Evolutionary conservation across 92 coral and sea anemone genomes (phyloP).

Genomic region (Phenganax stokvisi): DNA sequence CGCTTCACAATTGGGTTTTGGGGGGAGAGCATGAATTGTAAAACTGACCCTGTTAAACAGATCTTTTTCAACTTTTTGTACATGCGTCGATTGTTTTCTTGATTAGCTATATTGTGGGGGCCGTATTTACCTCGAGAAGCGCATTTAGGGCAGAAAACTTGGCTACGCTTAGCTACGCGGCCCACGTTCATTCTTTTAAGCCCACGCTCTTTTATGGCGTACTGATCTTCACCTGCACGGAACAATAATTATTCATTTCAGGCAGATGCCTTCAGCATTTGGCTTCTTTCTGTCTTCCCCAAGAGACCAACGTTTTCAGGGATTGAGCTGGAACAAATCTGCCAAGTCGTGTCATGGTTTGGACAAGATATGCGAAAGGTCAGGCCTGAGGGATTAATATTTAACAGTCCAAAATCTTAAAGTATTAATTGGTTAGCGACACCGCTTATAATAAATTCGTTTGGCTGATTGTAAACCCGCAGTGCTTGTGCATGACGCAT

Average conservation of each 20-base stretch:
- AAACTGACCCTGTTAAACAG: not conserved
- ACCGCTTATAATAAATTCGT: not conserved
- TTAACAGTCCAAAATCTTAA: not conserved
- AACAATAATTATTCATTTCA: constrained; percentile 19
- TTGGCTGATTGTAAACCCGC: not conserved
- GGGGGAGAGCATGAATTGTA: not conserved
- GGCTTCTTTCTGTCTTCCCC: not conserved
- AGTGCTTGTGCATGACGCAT: not conserved
- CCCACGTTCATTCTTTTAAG: constrained; percentile 26
- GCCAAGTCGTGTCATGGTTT: constrained; percentile 5
- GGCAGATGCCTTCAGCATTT: constrained; percentile 1
- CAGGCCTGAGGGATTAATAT: constrained; percentile 5
- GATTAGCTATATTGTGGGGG: constrained; percentile 21
- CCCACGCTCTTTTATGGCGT: constrained; percentile 22
- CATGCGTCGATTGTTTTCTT: not conserved
- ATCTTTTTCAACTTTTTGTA: not conserved
- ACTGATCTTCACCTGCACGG: constrained; percentile 30
- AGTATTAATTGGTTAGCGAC: constrained; percentile 11
- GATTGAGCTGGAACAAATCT: not conserved
- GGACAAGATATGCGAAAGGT: constrained; percentile 5
- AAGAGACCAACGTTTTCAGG: not conserved
- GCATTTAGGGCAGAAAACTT: not conserved
- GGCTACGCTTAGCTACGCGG: not conserved
- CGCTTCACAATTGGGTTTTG: no score
- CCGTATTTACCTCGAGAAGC: not conserved